Percentiles rank a stretch among this genome's conserved stretches.
phyloP scores from a whole-genome alignment of 2,888 invertebrate genomes.

The Heterodera filipjevi region DNA sequence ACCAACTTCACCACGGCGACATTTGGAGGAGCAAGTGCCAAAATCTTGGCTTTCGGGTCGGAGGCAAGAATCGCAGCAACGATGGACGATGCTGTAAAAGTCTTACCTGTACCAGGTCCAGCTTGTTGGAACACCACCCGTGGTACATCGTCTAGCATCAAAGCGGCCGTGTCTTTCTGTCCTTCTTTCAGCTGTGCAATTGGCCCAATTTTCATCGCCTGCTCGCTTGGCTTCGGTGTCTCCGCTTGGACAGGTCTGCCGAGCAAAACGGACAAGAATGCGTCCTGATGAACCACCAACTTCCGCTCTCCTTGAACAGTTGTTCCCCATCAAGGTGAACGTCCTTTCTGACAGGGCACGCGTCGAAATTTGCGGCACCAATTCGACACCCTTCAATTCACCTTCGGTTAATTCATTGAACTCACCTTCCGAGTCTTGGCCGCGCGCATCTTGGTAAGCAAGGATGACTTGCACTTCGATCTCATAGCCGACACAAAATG shows the following conservation, averaged over 20 bases:
- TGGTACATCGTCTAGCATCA: not conserved
- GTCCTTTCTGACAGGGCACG: too few relatives aligned
- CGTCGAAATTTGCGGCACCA: not conserved
- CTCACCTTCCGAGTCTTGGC: not conserved
- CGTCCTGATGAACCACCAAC: not conserved
- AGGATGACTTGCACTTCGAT: not conserved
- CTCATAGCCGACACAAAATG: not conserved
- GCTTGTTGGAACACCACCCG: constrained; percentile 5
- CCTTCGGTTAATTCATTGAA: not conserved
- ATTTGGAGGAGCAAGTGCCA: not conserved
- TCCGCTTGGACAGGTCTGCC: not conserved
- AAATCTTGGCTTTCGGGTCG: not conserved
- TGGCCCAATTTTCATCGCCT: not conserved
- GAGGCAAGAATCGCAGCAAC: not conserved
- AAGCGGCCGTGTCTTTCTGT: not conserved
- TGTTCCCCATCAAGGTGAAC: too few relatives aligned
- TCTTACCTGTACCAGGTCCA: constrained; percentile 8
- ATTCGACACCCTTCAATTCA: not conserved
- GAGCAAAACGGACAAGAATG: not conserved
- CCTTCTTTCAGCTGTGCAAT: not conserved
- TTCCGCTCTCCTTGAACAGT: not conserved
- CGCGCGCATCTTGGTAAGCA: not conserved
- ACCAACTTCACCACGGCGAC: constrained; percentile 9
- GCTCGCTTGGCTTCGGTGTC: not conserved
- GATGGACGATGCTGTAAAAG: not conserved